phyloP scores from a whole-genome alignment of 2,797 vertebrate species.

The Scleropages formosus region DNA sequence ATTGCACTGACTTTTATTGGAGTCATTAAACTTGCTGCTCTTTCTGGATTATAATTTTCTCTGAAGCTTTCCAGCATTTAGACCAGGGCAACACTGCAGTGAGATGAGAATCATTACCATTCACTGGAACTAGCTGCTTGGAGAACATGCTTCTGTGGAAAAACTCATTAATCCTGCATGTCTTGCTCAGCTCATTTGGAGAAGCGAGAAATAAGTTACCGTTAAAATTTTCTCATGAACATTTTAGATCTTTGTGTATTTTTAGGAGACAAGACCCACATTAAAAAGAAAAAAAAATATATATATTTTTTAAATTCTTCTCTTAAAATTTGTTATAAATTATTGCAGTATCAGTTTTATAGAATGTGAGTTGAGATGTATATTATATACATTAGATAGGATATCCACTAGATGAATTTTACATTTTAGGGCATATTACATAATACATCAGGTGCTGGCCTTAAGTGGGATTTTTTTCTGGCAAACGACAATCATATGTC shows the following conservation, averaged over 20 bases:
- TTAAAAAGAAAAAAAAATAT: too few species aligned
- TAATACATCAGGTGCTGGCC: background rate
- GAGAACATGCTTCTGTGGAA: background rate
- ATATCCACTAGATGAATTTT: background rate
- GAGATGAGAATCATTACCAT: background rate
- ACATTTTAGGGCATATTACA: too few species aligned
- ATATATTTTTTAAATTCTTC: background rate
- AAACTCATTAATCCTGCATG: background rate
- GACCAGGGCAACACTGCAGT: background rate
- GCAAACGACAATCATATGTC: constrained; percentile 28
- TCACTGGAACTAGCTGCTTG: background rate
- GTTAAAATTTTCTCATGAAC: background rate
- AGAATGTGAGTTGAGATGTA: too few species aligned
- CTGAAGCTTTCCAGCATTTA: background rate
- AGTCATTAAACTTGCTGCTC: background rate
- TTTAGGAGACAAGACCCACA: background rate
- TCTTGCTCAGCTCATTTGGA: constrained; percentile 3
- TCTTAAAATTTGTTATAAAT: background rate
- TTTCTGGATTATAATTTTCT: background rate
- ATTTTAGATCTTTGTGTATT: background rate
- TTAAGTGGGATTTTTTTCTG: constrained; percentile 25
- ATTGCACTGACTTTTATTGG: background rate
- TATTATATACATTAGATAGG: background rate
- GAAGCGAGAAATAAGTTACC: background rate
- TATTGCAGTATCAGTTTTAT: background rate